Percentiles rank a stretch among this genome's conserved stretches.
Evolutionary conservation across 2,113 vertebrate species (phyloP).

Genomic region (Spermophilus dauricus): DNA sequence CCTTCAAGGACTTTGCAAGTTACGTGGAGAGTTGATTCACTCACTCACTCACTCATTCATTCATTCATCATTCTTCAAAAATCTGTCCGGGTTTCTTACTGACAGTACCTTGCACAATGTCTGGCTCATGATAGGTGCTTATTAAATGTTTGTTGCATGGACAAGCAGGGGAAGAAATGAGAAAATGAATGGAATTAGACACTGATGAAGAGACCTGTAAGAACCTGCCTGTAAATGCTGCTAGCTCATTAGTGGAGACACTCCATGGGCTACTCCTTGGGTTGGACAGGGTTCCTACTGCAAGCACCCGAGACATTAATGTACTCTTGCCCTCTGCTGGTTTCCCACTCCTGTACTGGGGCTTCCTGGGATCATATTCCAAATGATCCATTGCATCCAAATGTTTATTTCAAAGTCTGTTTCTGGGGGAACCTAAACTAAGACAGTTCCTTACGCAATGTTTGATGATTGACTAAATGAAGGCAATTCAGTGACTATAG

Average conservation of each 20-base stretch:
- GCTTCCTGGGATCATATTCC: background rate
- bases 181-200: background rate
- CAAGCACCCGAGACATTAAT: background rate
- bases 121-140: background rate
- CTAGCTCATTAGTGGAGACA: background rate
- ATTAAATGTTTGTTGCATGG: background rate
- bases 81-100: background rate
- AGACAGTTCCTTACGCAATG: background rate
- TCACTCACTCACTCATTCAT: background rate
- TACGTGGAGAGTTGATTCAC: background rate
- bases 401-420: background rate
- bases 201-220: background rate
- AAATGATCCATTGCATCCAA: background rate
- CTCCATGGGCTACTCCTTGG: accelerated
- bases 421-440: background rate
- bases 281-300: background rate
- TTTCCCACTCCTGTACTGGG: accelerated
- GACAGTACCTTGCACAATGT: background rate
- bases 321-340: background rate
- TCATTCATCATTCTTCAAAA: background rate
- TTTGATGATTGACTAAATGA: conserved; percentile 44
- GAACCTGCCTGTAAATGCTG: no score
- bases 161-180: background rate
- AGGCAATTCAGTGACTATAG: background rate
- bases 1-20: conserved; percentile 67